Evolutionary conservation across 2,888 invertebrate species (phyloP).

Genomic region (Cryptus armator): DNA sequence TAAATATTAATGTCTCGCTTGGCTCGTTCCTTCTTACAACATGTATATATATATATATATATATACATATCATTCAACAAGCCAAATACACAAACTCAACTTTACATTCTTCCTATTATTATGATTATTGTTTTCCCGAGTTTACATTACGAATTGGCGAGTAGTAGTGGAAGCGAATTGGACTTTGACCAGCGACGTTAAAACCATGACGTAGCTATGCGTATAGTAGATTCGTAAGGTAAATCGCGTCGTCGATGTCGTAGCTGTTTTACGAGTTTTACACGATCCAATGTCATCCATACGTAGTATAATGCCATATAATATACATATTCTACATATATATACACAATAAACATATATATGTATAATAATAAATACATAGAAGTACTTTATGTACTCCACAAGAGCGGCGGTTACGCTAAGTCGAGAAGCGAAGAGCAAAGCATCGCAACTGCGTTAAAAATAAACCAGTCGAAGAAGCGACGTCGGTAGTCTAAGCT

Average conservation of each 20-base stretch:
- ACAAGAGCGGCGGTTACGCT: constrained; percentile 7
- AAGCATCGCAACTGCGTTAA: not conserved
- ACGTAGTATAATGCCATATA: not conserved
- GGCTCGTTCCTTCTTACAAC: too few relatives aligned
- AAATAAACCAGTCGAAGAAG: constrained; percentile 26
- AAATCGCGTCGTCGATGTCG: not conserved
- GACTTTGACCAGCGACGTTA: constrained; percentile 43
- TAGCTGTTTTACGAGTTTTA: constrained; percentile 20
- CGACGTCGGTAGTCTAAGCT: constrained; percentile 23
- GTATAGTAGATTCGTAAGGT: constrained; percentile 13
- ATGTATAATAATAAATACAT: not conserved
- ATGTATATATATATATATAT: too few relatives aligned
- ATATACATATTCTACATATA: not conserved
- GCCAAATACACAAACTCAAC: too few relatives aligned
- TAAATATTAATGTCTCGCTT: too few relatives aligned
- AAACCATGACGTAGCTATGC: constrained; percentile 23
- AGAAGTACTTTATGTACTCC: constrained; percentile 1
- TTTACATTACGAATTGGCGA: constrained; percentile 7
- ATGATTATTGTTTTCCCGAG: constrained; percentile 19
- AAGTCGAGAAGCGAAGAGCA: constrained; percentile 1
- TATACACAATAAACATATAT: not conserved
- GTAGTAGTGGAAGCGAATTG: constrained; percentile 24
- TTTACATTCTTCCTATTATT: not conserved
- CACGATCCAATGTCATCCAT: not conserved
- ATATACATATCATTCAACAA: too few relatives aligned